Base-by-base conservation (phyloP, 1,140 invertebrate species). In the Bombus breviceps region DNA sequence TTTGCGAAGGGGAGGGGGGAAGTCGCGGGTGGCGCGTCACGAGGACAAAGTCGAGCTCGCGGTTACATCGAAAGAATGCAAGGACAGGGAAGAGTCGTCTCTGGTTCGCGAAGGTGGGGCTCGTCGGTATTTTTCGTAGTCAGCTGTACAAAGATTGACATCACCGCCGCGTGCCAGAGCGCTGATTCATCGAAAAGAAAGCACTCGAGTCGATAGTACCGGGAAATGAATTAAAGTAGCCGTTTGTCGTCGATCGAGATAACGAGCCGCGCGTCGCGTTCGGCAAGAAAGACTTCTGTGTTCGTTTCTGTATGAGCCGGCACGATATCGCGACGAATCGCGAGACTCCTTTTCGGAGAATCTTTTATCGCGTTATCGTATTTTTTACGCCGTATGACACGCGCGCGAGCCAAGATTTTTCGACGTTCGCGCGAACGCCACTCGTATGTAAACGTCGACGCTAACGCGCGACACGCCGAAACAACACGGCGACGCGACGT, bases 121-220 rank as follows among this genome's bases (percentile, higher is more conserved):
- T 71, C 85, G 86, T 79, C 72, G 28, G 69, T 74, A 74, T 81
- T 85, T 85, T 81, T 85, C 78, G 71, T 25, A 59, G 80, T 89
- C 85, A 87, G 88, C 86, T 84, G 83, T 88, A 64, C 81, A 85
- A 90, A 91, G 88, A 91, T 88, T 91, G 90, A 92, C 89, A 91
- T 92, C 89, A 91, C 85, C 89, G 85, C 88, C 89, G 85, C 88
- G 87, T 90, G 80, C 85, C 90, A 76, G 76, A 62, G 39, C 86
- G 83, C 34, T 91, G 91, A 92, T 85, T 91, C 91, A 88, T 39
- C 74, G 62, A 47, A 87, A 91, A 92, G 88, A 89, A 89, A 91
- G 83, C 84, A 81, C 82, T 91, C 81, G 62, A 83, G 47, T 74
- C 80, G 82, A 85, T 80, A 37, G 71, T 71, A 73, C 68, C 57